Percentiles rank a stretch among this genome's conserved stretches.
These are phyloP conservation scores for Drosophila birchii DNA, from an alignment of 2,888 invertebrate genomes.

Conservation along the genomic window DNA sequence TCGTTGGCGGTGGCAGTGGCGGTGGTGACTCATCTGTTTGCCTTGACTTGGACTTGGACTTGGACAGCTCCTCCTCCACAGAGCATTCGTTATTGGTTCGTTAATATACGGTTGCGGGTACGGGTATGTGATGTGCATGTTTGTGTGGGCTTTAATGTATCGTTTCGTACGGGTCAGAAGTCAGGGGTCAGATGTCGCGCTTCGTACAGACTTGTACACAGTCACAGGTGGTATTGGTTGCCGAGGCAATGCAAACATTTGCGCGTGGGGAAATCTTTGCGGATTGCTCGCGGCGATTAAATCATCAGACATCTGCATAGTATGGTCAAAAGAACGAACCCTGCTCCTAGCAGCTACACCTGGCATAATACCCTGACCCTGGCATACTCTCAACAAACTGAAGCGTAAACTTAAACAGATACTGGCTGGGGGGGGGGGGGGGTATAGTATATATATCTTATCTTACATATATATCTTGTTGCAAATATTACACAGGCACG, in stretches of 20 bases:
- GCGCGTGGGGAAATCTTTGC: constrained; percentile 54
- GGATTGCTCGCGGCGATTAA: constrained; percentile 62
- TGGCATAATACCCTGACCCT: neutral
- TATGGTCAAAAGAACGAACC: constrained; percentile 83
- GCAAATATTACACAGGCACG: constrained; percentile 31
- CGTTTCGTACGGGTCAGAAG: constrained; percentile 11
- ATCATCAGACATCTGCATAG: constrained; percentile 84
- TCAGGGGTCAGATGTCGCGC: neutral
- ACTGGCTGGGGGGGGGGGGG: neutral
- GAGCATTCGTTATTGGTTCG: constrained; percentile 10
- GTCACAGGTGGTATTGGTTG: constrained; percentile 3
- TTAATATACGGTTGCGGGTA: neutral
- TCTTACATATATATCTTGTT: constrained; percentile 9
- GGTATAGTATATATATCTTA: too few species aligned
- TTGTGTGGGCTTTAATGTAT: constrained; percentile 7
- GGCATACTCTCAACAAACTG: neutral
- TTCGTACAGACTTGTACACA: too few species aligned
- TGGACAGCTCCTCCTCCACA: constrained; percentile 7
- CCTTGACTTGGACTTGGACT: neutral
- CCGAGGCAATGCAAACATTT: constrained; percentile 65
- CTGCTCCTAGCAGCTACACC: constrained; percentile 11
- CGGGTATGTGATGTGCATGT: neutral
- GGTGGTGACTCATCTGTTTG: constrained; percentile 39
- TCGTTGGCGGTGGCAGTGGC: neutral
- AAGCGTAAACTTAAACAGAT: neutral